Percentiles rank a stretch among this genome's conserved stretches.
These are phyloP conservation scores for Lasiurus borealis DNA, from an alignment of 2,113 vertebrate species.

Conservation along the genomic window DNA sequence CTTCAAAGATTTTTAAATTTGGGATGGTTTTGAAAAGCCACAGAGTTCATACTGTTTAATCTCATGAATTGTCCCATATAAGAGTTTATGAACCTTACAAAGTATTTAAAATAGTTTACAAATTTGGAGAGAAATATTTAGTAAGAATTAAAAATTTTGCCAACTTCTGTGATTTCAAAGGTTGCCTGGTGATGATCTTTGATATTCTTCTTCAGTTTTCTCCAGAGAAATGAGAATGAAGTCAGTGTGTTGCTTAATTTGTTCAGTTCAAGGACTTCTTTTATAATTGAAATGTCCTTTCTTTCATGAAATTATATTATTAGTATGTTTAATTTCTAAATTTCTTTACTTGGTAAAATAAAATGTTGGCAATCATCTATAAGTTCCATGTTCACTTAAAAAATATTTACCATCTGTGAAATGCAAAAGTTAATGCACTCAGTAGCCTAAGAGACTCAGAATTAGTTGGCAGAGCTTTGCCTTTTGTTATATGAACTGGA, in stretches of 20 bases:
- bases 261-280: neutral
- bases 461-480: neutral
- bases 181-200: neutral
- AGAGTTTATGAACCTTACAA: neutral
- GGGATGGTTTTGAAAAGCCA: neutral
- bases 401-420: slow-evolving; percentile 27
- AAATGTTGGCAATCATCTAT: slow-evolving; percentile 30
- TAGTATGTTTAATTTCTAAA: slow-evolving; percentile 4
- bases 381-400: neutral
- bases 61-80: neutral
- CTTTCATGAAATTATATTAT: slow-evolving; percentile 21
- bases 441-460: neutral
- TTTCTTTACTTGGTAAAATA: neutral
- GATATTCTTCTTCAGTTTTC: slow-evolving; percentile 1
- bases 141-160: slow-evolving; percentile 1
- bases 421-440: neutral
- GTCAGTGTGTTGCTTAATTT: slow-evolving; percentile 1
- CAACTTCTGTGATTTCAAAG: neutral
- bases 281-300: neutral
- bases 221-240: slow-evolving; percentile 3
- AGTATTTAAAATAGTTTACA: slow-evolving; percentile 1
- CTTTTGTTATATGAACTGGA: neutral
- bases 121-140: slow-evolving; percentile 16
- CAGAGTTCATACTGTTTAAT: neutral
- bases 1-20: slow-evolving; percentile 9